Evolutionary conservation across 2,113 vertebrate genomes (phyloP).

Genomic region (Anseranas semipalmata): DNA sequence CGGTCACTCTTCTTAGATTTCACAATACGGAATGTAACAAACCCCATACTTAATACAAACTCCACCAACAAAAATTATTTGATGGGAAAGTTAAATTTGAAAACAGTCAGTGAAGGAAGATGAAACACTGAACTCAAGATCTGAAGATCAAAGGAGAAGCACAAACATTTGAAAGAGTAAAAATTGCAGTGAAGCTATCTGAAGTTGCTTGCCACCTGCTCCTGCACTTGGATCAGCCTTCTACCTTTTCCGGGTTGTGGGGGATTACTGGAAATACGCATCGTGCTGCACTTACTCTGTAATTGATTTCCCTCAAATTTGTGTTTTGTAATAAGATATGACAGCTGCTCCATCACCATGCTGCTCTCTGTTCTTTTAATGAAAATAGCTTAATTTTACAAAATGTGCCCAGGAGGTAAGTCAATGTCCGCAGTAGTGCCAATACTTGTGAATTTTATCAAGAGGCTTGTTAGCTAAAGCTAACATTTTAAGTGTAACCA

Average conservation of each 20-base stretch:
- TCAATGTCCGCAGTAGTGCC: not conserved
- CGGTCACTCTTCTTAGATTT: not conserved
- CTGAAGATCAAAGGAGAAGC: conserved; percentile 52
- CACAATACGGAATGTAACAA: not conserved
- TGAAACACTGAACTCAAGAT: conserved; percentile 23
- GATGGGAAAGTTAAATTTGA: conserved; percentile 15
- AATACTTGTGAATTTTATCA: conserved; percentile 39
- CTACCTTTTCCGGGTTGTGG: conserved; percentile 8
- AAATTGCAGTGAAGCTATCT: conserved; percentile 54
- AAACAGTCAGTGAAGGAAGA: conserved; percentile 33
- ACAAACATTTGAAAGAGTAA: conserved; percentile 47
- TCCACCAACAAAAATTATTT: conserved; percentile 25
- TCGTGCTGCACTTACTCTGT: not conserved
- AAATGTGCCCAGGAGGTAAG: conserved; percentile 38
- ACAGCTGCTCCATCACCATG: conserved; percentile 54
- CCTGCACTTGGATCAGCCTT: conserved; percentile 36
- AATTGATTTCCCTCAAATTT: conserved; percentile 63
- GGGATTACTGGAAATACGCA: conserved; percentile 55
- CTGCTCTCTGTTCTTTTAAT: conserved; percentile 58
- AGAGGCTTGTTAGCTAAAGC: conserved; percentile 29
- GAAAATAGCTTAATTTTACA: conserved; percentile 62
- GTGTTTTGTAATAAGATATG: conserved; percentile 64
- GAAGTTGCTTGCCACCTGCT: conserved; percentile 63
- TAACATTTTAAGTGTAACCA: conserved; percentile 38
- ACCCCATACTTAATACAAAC: not conserved